These are phyloP conservation scores for Neolamprologus tretocephalus DNA, from an alignment of 2,113 vertebrate genomes.

Conservation along the genomic window DNA sequence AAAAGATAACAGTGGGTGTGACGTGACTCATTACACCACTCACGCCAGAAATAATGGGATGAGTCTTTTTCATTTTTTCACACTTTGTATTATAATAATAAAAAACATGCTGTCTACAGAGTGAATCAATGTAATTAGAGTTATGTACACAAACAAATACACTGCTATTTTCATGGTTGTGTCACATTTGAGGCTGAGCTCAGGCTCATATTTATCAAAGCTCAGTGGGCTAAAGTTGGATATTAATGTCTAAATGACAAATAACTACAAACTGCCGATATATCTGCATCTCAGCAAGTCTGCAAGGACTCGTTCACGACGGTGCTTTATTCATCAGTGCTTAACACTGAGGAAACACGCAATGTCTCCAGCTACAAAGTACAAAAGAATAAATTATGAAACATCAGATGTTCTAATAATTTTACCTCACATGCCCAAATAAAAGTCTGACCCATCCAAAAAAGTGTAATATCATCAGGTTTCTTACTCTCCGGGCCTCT, in stretches of 20 bases:
- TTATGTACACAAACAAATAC: neutral
- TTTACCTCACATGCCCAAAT: neutral
- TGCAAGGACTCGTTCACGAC: too few relatives aligned
- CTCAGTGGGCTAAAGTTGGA: neutral
- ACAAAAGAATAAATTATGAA: too few relatives aligned
- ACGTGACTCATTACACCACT: neutral
- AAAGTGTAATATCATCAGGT: neutral
- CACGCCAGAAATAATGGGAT: neutral
- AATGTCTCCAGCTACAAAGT: too few relatives aligned
- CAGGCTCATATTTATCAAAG: neutral
- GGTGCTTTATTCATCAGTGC: neutral
- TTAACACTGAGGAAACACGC: accelerated
- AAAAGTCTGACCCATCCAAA: neutral
- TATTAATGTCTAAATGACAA: neutral
- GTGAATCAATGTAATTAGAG: neutral
- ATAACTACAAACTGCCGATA: accelerated
- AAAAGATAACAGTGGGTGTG: neutral
- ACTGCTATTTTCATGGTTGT: neutral
- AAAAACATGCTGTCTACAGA: neutral
- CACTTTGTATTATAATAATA: neutral
- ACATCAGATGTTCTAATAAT: neutral
- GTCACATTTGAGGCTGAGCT: neutral
- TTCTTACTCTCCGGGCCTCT: accelerated
- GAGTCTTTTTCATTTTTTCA: neutral
- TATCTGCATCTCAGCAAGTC: neutral